Conservation (phyloP, 1,140 invertebrate species). For the Drosophila orena region DNA sequence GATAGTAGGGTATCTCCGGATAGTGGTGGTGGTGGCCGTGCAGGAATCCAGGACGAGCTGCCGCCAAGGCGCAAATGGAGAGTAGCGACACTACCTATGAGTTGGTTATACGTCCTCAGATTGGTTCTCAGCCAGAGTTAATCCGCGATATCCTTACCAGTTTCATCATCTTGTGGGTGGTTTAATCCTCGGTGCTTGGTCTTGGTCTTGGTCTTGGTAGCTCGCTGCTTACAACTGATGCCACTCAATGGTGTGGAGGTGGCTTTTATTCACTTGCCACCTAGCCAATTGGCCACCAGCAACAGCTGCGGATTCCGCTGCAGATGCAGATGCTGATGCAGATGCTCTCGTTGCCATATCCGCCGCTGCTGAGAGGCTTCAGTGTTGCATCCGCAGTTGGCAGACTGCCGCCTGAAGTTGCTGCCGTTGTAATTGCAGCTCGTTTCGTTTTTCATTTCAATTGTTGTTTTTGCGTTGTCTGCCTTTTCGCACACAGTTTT, state of each 20-base stretch:
- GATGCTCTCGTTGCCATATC: conserved; percentile 79
- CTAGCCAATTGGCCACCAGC: conserved; percentile 24
- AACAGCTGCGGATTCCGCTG: conserved; percentile 42
- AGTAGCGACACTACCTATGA: conserved; percentile 53
- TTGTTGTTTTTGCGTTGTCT: conserved; percentile 47
- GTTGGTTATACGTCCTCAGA: neutral
- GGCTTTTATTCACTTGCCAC: conserved; percentile 79
- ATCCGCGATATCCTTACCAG: conserved; percentile 61
- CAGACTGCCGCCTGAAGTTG: conserved; percentile 24
- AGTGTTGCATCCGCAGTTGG: conserved; percentile 71
- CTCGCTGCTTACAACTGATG: conserved; percentile 78
- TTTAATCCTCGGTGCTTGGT: conserved; percentile 31
- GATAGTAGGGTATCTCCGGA: conserved; percentile 68
- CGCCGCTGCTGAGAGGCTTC: conserved; percentile 59
- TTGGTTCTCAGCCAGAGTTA: neutral
- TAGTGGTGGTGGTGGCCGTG: conserved; percentile 78
- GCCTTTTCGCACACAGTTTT: conserved; percentile 51
- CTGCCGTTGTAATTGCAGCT: conserved; percentile 66
- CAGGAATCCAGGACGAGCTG: conserved; percentile 75
- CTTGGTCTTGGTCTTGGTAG: conserved; percentile 52
- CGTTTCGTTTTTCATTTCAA: conserved; percentile 64
- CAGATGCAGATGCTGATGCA: conserved; percentile 61
- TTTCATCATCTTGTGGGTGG: conserved; percentile 64
- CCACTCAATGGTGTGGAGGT: conserved; percentile 44
- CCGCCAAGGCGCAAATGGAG: conserved; percentile 54